Conservation (phyloP, 2,888 invertebrate species). For the Leucophora obtusa region DNA sequence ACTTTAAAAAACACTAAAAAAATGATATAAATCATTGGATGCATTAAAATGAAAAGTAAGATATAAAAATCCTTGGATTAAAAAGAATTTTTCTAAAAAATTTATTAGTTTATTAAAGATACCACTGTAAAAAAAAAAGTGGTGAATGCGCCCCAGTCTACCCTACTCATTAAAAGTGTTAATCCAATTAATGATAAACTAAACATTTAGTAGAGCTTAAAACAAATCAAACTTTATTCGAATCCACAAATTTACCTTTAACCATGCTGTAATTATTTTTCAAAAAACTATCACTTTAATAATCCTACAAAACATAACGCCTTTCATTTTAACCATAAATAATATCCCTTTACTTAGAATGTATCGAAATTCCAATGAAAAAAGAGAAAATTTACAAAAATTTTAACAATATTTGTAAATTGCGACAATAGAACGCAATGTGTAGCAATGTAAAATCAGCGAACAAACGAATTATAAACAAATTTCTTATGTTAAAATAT, state of each 20-base stretch:
- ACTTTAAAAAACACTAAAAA: no score
- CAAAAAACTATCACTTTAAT: slow-evolving; percentile 28
- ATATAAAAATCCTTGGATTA: no score
- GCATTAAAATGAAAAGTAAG: no score
- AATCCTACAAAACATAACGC: slow-evolving; percentile 53
- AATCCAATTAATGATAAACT: no score
- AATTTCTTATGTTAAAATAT: slow-evolving; percentile 29
- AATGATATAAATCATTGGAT: no score
- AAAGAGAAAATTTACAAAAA: slow-evolving; percentile 13
- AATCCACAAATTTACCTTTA: neutral
- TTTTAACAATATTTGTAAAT: slow-evolving; percentile 23
- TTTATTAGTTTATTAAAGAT: no score
- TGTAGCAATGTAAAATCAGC: slow-evolving; percentile 33
- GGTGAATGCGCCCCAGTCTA: no score
- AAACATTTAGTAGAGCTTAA: neutral
- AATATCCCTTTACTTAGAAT: slow-evolving; percentile 53
- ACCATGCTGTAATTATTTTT: neutral
- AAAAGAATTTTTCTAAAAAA: no score
- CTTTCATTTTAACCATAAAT: slow-evolving; percentile 43
- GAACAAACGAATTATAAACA: slow-evolving; percentile 21
- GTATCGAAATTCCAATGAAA: slow-evolving; percentile 29
- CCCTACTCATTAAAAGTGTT: no score
- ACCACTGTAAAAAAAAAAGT: no score
- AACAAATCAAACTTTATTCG: neutral
- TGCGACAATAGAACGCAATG: slow-evolving; percentile 32